phyloP scores from a whole-genome alignment of 2,113 vertebrate species.

The Myocastor coypus region DNA sequence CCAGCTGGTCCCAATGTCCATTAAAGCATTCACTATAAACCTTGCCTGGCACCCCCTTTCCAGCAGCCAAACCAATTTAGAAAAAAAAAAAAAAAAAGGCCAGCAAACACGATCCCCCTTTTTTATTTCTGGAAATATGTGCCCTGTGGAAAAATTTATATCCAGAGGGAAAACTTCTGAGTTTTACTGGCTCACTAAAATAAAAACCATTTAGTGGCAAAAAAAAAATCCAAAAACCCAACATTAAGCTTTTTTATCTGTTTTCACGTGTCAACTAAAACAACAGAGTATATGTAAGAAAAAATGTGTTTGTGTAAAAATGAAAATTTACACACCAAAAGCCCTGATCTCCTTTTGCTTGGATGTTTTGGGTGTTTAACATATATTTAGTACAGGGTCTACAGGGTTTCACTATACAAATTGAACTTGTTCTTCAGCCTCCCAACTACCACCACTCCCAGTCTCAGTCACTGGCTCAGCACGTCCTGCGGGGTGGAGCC shows the following conservation, averaged over 20 bases:
- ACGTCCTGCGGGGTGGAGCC: too few species aligned
- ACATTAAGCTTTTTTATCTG: slow-evolving; percentile 75
- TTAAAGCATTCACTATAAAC: slow-evolving; percentile 32
- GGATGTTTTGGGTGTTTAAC: slow-evolving; percentile 34
- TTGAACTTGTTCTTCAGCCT: too few species aligned
- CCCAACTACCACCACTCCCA: too few species aligned
- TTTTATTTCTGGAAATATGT: slow-evolving; percentile 68
- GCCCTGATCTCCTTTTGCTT: slow-evolving; percentile 46
- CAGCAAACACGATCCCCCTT: slow-evolving; percentile 7
- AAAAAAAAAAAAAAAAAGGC: slow-evolving; percentile 59
- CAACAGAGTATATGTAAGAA: slow-evolving; percentile 66
- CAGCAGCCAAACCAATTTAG: slow-evolving; percentile 52
- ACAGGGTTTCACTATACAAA: too few species aligned
- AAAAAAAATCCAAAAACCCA: not conserved
- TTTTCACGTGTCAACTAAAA: slow-evolving; percentile 79
- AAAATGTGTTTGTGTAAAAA: slow-evolving; percentile 62
- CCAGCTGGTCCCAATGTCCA: not conserved
- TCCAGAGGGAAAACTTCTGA: slow-evolving; percentile 73
- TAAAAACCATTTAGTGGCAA: slow-evolving; percentile 71
- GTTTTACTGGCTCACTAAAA: slow-evolving; percentile 76
- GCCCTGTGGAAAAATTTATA: slow-evolving; percentile 62
- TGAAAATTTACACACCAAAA: slow-evolving; percentile 65
- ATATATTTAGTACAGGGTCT: too few species aligned
- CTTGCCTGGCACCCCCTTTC: slow-evolving; percentile 9
- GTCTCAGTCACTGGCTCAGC: too few species aligned